Conservation (phyloP, 2,888 invertebrate genomes). For the Altica lythri region DNA sequence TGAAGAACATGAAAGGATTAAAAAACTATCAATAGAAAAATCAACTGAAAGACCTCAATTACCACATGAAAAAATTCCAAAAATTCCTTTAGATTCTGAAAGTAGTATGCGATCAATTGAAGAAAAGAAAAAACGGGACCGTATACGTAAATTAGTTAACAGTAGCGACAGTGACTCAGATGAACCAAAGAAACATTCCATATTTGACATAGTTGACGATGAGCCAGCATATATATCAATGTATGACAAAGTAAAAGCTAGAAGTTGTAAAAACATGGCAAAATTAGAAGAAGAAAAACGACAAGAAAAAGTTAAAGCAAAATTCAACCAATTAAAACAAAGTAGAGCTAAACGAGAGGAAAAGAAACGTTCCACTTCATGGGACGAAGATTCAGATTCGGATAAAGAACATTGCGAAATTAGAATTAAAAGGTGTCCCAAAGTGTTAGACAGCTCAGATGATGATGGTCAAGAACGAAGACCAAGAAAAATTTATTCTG, state of each 20-base stretch:
- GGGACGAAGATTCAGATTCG: constrained; percentile 85
- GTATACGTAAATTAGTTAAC: constrained; percentile 57
- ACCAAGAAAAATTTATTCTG: constrained; percentile 58
- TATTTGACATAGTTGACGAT: constrained; percentile 87
- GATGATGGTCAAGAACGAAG: constrained; percentile 49
- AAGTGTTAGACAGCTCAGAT: constrained; percentile 54
- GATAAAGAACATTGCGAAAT: constrained; percentile 51
- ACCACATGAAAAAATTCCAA: constrained; percentile 32
- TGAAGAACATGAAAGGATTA: constrained; percentile 32
- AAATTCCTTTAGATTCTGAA: constrained; percentile 37
- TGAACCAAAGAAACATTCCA: constrained; percentile 86
- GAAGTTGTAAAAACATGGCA: constrained; percentile 92
- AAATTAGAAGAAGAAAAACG: constrained; percentile 88
- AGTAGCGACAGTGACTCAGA: constrained; percentile 76
- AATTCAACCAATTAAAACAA: constrained; percentile 86
- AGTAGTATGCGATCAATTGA: constrained; percentile 41
- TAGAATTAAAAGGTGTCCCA: constrained; percentile 47
- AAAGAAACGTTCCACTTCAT: constrained; percentile 86
- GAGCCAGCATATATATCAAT: constrained; percentile 92
- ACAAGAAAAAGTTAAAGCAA: constrained; percentile 84
- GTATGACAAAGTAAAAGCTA: constrained; percentile 96
- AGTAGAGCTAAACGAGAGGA: constrained; percentile 85
- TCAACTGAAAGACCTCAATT: constrained; percentile 35
- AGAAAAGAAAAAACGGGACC: constrained; percentile 44
- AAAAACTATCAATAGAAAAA: constrained; percentile 38